Evolutionary conservation across 2,113 vertebrate genomes (phyloP).

Genomic region (Sigmodon hispidus): DNA sequence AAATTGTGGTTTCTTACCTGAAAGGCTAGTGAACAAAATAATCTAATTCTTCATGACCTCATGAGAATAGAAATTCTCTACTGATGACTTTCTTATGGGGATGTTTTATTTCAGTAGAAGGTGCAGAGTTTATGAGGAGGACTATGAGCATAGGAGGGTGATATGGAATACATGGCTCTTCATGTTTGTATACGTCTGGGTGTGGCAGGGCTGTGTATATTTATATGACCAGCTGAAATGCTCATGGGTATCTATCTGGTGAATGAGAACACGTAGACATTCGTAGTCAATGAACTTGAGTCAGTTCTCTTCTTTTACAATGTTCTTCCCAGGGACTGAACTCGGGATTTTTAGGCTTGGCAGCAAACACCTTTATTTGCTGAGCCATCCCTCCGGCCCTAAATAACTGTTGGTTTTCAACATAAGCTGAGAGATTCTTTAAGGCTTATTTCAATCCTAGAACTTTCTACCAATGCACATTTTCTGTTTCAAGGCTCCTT

Average conservation of each 20-base stretch:
- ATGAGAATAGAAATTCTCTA: not conserved
- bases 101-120: not conserved
- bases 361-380: not conserved
- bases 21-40: not conserved
- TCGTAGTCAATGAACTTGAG: not conserved
- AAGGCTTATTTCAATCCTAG: not conserved
- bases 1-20: slow-evolving; percentile 48
- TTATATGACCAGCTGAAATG: not conserved
- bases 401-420: not conserved
- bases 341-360: not conserved
- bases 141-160: not conserved
- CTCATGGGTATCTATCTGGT: no score
- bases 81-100: not conserved
- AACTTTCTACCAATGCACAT: no score
- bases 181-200: not conserved
- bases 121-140: not conserved
- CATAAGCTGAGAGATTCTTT: not conserved
- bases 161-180: not conserved
- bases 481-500: not conserved
- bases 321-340: not conserved
- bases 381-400: no score
- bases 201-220: no score
- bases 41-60: no score
- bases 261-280: not conserved
- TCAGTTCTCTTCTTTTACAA: not conserved